A percentile compares a stretch with the other conserved stretches of the same genome.
Evolutionary conservation across 1,140 invertebrate genomes (phyloP).

Genomic region (Atopsyche davidsoni): DNA sequence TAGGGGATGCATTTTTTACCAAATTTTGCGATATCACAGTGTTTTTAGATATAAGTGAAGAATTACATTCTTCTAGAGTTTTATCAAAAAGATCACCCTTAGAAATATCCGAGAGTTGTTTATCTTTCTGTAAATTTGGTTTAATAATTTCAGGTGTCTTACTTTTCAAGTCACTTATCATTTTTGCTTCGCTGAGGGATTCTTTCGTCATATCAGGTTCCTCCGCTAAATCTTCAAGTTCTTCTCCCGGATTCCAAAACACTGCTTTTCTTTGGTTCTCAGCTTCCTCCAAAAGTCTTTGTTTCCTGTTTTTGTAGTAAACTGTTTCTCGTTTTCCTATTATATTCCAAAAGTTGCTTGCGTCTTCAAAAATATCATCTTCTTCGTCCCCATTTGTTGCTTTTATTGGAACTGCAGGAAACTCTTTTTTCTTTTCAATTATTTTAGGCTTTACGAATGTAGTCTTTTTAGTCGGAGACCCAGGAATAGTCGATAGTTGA

Average conservation of each 20-base stretch:
- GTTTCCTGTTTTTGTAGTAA: slow-evolving; percentile 44
- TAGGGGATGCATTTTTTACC: background rate
- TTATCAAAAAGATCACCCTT: too few species aligned
- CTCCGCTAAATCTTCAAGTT: slow-evolving; percentile 17
- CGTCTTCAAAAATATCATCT: slow-evolving; percentile 33
- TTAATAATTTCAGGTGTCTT: background rate
- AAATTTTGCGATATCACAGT: too few species aligned
- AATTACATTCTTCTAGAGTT: too few species aligned
- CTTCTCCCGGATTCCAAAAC: slow-evolving; percentile 41
- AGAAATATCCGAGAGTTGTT: too few species aligned
- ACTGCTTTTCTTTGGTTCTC: slow-evolving; percentile 37
- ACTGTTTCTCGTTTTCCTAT: slow-evolving; percentile 51
- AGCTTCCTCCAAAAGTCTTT: slow-evolving; percentile 39
- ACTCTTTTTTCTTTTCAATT: slow-evolving; percentile 20
- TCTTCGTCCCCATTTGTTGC: slow-evolving; percentile 15
- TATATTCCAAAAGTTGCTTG: slow-evolving; percentile 50
- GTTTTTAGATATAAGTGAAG: too few species aligned
- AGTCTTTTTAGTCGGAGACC: background rate
- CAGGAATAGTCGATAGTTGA: too few species aligned
- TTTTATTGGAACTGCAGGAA: background rate
- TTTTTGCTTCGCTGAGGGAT: background rate
- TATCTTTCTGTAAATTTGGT: background rate
- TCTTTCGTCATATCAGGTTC: background rate
- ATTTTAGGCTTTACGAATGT: slow-evolving; percentile 5
- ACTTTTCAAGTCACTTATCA: slow-evolving; percentile 1